Evolutionary conservation across 2,888 invertebrate species (phyloP).

Genomic region (Pollenia angustigena): DNA sequence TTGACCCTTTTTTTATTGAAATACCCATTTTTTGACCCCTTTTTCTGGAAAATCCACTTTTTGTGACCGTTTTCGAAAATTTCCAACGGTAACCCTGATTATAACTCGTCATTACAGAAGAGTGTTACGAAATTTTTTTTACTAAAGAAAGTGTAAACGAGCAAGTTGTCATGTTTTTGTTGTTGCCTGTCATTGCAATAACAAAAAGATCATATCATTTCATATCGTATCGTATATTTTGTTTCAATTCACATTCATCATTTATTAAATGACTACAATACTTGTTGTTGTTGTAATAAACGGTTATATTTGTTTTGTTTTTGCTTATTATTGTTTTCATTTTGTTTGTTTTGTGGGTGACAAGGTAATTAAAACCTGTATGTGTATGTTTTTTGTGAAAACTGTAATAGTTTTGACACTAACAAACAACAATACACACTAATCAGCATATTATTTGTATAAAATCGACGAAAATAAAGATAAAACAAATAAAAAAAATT

Average conservation of each 20-base stretch:
- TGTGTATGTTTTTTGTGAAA: neutral
- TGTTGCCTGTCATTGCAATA: neutral
- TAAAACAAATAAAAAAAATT: too few species aligned
- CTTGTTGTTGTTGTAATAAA: conserved; percentile 30
- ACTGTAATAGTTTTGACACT: too few species aligned
- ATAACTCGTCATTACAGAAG: too few species aligned
- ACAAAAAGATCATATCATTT: conserved; percentile 19
- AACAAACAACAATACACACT: too few species aligned
- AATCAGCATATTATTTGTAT: too few species aligned
- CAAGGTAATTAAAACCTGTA: conserved; percentile 37
- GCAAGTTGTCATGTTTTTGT: neutral
- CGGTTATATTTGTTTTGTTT: conserved; percentile 9
- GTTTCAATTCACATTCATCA: conserved; percentile 28
- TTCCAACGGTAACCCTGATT: too few species aligned
- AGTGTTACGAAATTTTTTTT: too few species aligned
- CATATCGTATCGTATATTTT: neutral
- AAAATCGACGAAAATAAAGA: too few species aligned
- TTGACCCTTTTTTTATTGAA: too few species aligned
- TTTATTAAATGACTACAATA: conserved; percentile 15
- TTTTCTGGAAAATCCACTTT: too few species aligned
- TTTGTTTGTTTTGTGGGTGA: conserved; percentile 36
- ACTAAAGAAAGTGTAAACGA: neutral
- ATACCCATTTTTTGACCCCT: too few species aligned
- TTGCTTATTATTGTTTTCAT: conserved; percentile 14
- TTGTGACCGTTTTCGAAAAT: too few species aligned